Evolutionary conservation across 2,797 vertebrate species (phyloP).

Genomic region (Oreochromis mossambicus): DNA sequence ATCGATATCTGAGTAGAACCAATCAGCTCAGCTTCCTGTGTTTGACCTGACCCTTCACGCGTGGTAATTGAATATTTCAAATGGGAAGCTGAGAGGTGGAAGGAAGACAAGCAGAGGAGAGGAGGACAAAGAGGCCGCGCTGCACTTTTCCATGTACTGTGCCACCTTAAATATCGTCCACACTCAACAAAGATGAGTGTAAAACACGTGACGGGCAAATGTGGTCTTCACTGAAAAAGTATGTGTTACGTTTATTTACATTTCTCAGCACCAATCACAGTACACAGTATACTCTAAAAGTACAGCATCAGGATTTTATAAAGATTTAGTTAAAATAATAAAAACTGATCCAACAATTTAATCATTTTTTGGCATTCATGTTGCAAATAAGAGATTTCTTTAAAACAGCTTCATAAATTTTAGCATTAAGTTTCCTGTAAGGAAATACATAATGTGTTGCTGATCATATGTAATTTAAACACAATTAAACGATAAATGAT

Average conservation of each 20-base stretch:
- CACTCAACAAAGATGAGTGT: neutral
- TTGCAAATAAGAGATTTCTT: neutral
- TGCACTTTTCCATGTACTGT: neutral
- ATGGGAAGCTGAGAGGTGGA: slow-evolving; percentile 10
- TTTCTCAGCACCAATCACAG: neutral
- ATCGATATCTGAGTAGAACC: slow-evolving; percentile 74
- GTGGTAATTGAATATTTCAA: slow-evolving; percentile 76
- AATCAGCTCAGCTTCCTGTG: slow-evolving; percentile 77
- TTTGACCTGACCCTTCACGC: slow-evolving; percentile 73
- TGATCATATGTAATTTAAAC: neutral
- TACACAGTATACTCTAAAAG: neutral
- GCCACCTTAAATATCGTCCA: neutral
- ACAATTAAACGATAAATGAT: neutral
- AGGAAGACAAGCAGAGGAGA: neutral
- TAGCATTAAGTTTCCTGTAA: neutral
- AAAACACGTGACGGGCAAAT: neutral
- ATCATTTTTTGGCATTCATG: neutral
- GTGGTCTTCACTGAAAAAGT: neutral
- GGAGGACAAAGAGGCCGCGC: neutral
- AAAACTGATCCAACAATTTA: neutral
- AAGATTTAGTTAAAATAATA: neutral
- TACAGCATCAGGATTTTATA: neutral
- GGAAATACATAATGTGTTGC: neutral
- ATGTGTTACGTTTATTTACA: neutral
- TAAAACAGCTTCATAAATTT: neutral